A percentile compares a stretch with the other conserved stretches of the same genome.
Evolutionary conservation across 2,113 vertebrate species (phyloP).

Genomic region (Clupea harengus): DNA sequence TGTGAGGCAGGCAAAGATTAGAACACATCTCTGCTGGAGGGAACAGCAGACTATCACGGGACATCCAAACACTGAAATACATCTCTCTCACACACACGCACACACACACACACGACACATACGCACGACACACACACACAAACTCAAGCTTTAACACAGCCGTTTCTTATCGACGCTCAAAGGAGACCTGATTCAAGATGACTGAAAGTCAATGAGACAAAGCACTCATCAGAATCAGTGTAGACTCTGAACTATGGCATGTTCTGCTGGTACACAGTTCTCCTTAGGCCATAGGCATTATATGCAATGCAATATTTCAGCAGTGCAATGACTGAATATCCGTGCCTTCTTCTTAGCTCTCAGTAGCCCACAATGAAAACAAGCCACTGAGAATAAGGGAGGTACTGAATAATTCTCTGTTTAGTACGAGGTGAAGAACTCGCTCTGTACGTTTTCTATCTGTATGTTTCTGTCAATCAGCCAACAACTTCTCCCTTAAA

Average conservation of each 20-base stretch:
- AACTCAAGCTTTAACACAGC: not conserved
- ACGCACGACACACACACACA: not conserved
- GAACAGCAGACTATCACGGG: not conserved
- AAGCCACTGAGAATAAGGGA: not conserved
- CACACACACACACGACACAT: constrained; percentile 1
- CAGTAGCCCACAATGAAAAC: not conserved
- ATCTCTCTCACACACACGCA: not conserved
- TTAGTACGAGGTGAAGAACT: not conserved
- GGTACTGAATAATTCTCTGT: not conserved
- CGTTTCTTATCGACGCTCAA: too few relatives aligned
- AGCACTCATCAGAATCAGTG: too few relatives aligned
- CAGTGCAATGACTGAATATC: not conserved
- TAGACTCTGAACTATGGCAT: not conserved
- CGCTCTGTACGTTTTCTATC: too few relatives aligned
- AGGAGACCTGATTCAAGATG: too few relatives aligned
- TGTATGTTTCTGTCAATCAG: too few relatives aligned
- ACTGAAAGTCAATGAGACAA: too few relatives aligned
- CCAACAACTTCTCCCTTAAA: too few relatives aligned
- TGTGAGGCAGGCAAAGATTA: not conserved
- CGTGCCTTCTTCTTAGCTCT: not conserved
- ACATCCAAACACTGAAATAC: constrained; percentile 16
- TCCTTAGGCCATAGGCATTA: not conserved
- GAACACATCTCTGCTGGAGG: not conserved
- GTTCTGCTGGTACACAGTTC: not conserved
- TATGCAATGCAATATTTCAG: not conserved